A percentile compares a stretch with the other conserved stretches of the same genome.
Conservation (phyloP, 2,113 vertebrate genomes). For the Chionis minor region DNA sequence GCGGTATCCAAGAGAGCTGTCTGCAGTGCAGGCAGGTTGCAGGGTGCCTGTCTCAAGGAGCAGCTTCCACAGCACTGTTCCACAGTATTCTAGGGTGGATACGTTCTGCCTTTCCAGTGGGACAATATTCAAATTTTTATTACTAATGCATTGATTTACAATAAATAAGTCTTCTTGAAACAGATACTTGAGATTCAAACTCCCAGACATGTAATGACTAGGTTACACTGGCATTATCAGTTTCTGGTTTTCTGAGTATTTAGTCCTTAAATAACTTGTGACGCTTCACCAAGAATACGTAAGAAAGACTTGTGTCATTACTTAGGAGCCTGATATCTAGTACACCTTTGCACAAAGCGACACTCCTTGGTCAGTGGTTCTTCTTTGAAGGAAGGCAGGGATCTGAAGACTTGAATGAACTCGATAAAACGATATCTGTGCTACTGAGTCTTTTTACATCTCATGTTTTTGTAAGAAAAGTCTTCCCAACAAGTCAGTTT, state of each 20-base stretch:
- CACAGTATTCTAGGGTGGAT: background rate
- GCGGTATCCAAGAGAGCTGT: accelerated
- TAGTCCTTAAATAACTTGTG: background rate
- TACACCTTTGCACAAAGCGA: background rate
- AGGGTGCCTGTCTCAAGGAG: accelerated
- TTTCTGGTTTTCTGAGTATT: background rate
- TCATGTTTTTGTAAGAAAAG: background rate
- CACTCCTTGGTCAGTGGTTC: background rate
- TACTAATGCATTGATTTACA: background rate
- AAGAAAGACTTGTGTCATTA: background rate
- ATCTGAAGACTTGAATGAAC: background rate
- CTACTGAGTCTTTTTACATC: background rate
- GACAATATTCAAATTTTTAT: background rate
- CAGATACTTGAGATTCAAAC: background rate
- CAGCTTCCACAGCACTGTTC: background rate
- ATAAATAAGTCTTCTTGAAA: background rate
- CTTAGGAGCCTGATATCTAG: background rate
- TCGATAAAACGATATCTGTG: background rate
- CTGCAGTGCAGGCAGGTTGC: background rate
- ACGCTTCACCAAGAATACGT: background rate
- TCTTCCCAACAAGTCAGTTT: background rate
- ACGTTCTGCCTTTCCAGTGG: background rate
- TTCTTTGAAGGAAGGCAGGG: background rate
- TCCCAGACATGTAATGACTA: background rate
- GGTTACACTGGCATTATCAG: background rate